phyloP scores from a whole-genome alignment of 2,113 vertebrate species.

The Stegastes partitus region DNA sequence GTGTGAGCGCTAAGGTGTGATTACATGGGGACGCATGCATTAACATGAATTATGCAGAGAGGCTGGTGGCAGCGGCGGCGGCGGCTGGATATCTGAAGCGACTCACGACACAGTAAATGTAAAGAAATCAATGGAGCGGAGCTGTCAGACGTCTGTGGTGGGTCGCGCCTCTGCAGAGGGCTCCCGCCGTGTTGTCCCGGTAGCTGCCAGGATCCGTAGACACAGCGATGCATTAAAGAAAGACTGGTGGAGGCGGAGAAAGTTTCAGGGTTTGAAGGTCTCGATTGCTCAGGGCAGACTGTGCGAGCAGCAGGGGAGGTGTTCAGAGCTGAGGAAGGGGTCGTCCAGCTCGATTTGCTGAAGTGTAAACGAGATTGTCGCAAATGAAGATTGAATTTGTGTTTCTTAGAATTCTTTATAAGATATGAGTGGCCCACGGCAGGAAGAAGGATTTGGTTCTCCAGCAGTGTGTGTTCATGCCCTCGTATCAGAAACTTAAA shows the following conservation, averaged over 20 bases:
- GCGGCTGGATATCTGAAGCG: background rate
- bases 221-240: slow-evolving; percentile 22
- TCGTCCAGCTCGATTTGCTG: slow-evolving; percentile 63
- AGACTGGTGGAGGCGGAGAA: background rate
- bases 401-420: background rate
- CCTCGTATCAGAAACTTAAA: slow-evolving; percentile 1
- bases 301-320: slow-evolving; percentile 19
- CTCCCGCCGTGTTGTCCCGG: slow-evolving; percentile 38
- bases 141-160: slow-evolving; percentile 23
- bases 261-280: background rate
- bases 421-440: background rate
- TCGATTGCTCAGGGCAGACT: slow-evolving; percentile 15
- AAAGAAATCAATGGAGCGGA: slow-evolving; percentile 57
- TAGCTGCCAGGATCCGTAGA: slow-evolving; percentile 56
- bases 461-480: background rate
- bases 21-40: background rate
- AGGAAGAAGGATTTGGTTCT: slow-evolving; percentile 4
- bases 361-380: slow-evolving; percentile 63
- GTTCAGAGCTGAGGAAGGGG: slow-evolving; percentile 13
- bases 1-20: background rate
- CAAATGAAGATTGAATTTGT: slow-evolving; percentile 36
- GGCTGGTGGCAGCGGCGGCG: background rate
- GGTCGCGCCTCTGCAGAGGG: slow-evolving; percentile 43
- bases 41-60: background rate
- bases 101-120: slow-evolving; percentile 9